A percentile compares a stretch with the other conserved stretches of the same genome.
phyloP scores from a whole-genome alignment of 2,113 vertebrate genomes.

The Eonycteris spelaea region DNA sequence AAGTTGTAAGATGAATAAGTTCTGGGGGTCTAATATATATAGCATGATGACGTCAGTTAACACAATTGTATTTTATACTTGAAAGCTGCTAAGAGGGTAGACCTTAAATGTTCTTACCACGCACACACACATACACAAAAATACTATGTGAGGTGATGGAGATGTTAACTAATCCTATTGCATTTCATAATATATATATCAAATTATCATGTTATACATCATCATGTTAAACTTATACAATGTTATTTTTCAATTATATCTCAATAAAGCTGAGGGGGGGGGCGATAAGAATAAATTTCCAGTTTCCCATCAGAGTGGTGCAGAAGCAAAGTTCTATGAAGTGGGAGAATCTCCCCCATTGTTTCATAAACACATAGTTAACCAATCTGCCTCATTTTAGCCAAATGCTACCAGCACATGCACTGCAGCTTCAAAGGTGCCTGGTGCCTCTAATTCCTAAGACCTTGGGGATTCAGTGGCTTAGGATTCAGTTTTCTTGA shows the following conservation, averaged over 20 bases:
- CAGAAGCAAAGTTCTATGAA: neutral
- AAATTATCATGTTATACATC: neutral
- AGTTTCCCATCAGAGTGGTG: neutral
- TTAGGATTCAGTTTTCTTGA: neutral
- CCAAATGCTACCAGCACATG: neutral
- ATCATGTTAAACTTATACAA: neutral
- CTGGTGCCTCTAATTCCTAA: neutral
- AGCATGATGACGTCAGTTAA: neutral
- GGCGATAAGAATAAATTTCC: neutral
- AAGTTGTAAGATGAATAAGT: neutral
- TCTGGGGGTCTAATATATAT: neutral
- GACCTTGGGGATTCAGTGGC: neutral
- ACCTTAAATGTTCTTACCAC: neutral
- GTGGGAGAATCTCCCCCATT: neutral
- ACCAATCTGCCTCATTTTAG: neutral
- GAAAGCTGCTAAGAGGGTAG: neutral
- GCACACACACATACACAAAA: neutral
- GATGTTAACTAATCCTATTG: neutral
- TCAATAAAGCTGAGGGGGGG: neutral
- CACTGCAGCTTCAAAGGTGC: neutral
- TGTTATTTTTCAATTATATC: neutral
- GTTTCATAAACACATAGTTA: neutral
- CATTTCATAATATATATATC: neutral
- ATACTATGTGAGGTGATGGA: neutral
- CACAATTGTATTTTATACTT: neutral